Conservation (phyloP, 1,140 invertebrate genomes). For the Heliconius himera region DNA sequence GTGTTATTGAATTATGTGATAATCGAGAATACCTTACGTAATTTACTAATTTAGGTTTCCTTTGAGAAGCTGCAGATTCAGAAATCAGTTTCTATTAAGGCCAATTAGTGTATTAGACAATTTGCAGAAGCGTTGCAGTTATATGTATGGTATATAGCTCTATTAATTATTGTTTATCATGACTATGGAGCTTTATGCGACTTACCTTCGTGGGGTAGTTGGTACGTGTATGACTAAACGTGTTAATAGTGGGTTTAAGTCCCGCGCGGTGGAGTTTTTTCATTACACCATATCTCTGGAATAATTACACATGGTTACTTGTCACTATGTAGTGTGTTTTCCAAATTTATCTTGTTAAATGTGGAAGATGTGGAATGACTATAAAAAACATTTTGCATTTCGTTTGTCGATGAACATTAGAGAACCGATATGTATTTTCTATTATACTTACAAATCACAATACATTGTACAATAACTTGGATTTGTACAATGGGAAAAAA, state of each 20-base stretch:
- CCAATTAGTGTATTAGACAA: background rate
- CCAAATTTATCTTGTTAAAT: no score
- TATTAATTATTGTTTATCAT: background rate
- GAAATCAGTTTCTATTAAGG: background rate
- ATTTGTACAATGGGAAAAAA: no score
- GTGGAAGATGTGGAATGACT: no score
- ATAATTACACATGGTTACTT: no score
- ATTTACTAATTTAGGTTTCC: conserved; percentile 1
- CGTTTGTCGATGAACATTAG: no score
- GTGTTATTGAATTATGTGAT: conserved; percentile 6
- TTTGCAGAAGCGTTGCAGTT: background rate
- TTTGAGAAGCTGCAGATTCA: background rate
- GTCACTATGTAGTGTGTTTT: no score
- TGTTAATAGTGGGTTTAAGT: background rate
- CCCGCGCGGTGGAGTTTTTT: no score
- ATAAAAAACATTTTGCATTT: no score
- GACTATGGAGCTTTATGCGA: background rate
- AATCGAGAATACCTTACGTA: background rate
- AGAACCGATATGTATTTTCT: no score
- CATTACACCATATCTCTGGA: no score
- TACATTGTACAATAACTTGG: no score
- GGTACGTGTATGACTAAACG: background rate
- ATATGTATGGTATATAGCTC: background rate
- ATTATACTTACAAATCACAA: no score
- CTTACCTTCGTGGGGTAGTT: background rate